Evolutionary conservation across 2,113 vertebrate genomes (phyloP), one percentile per base, ranked within the genome.

Genomic region (Speoplatyrhinus poulsoni): DNA sequence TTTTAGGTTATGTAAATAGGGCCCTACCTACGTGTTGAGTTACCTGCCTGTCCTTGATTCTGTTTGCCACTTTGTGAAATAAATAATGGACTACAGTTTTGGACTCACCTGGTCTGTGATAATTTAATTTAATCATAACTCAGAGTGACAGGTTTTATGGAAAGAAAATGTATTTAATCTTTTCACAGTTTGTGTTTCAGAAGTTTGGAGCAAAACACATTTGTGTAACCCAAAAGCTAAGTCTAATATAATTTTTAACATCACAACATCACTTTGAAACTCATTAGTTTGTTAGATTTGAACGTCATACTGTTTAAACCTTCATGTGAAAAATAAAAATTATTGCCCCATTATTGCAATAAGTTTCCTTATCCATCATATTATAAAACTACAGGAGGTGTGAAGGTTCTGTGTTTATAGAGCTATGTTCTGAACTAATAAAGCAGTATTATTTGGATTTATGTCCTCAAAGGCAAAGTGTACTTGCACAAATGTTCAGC

Each of bases 381-480:
- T 76, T 19, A 55, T 55, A 1, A 9, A 62, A 75, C 73, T 41
- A 26, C 12, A 33, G 12, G 3, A 56, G 57, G 54, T 1, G 56
- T 60, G 52, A 57, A 74, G 65, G 67, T 62, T 75, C 15, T 16
- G 70, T 65, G 65, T 75, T 54, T 41, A 41, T 41, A 41, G 26
- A 26, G 26, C 26, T 64, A 1, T 69, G 57, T 69, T 85, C 67
- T 79, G 60, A 85, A 70, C 72, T 79, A 73, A 85, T 83, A 80
- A 79, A 60, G 69, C 49, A 41, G 60, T 67, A 46, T 26, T 26
- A 26, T 26, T 26, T 26, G 26, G 26, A 52, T 63, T 78, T 13
- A 53, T 73, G 33, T 73, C 65, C 54, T 86, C 59, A 89, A 86
- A 84, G 75, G 74, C 69, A 81, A 83, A 82, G 78, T 80, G 74